Evolutionary conservation across 1,140 invertebrate species (phyloP).

Genomic region (Cyclargus thomasi): DNA sequence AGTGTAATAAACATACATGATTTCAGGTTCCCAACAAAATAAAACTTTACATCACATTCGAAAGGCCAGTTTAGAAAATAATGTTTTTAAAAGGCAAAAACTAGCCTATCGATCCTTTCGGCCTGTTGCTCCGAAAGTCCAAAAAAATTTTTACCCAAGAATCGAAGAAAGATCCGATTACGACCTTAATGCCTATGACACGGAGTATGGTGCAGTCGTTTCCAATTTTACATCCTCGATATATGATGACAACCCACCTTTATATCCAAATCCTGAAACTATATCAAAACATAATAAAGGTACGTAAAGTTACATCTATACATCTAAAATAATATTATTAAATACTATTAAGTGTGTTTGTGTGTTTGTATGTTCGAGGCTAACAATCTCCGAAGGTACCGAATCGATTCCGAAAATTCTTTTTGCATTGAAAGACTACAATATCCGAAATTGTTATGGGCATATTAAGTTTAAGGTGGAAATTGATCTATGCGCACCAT

Average conservation of each 20-base stretch:
- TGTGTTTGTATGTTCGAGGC: too few relatives aligned
- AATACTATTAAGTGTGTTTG: too few relatives aligned
- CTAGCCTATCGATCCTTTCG: constrained; percentile 55
- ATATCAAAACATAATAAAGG: constrained; percentile 51
- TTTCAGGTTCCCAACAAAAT: constrained; percentile 54
- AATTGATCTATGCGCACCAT: too few relatives aligned
- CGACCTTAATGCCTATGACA: constrained; percentile 60
- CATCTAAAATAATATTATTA: too few relatives aligned
- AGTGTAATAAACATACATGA: not conserved
- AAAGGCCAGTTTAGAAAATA: constrained; percentile 40
- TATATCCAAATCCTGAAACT: constrained; percentile 67
- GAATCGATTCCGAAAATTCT: too few relatives aligned
- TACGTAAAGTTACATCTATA: constrained; percentile 29
- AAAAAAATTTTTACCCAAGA: constrained; percentile 48
- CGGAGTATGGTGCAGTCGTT: constrained; percentile 59
- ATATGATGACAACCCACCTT: constrained; percentile 63
- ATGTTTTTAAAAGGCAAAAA: constrained; percentile 49
- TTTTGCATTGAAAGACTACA: too few relatives aligned
- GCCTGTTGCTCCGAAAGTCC: constrained; percentile 53
- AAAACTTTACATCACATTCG: constrained; percentile 51
- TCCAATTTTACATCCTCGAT: constrained; percentile 67
- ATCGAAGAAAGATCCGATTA: constrained; percentile 56
- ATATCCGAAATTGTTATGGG: too few relatives aligned
- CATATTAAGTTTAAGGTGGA: too few relatives aligned
- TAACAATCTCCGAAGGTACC: too few relatives aligned